These are phyloP conservation scores for Echinarachnius parma DNA, from an alignment of 53 echinoderm and acorn worm species.

Conservation along the genomic window DNA sequence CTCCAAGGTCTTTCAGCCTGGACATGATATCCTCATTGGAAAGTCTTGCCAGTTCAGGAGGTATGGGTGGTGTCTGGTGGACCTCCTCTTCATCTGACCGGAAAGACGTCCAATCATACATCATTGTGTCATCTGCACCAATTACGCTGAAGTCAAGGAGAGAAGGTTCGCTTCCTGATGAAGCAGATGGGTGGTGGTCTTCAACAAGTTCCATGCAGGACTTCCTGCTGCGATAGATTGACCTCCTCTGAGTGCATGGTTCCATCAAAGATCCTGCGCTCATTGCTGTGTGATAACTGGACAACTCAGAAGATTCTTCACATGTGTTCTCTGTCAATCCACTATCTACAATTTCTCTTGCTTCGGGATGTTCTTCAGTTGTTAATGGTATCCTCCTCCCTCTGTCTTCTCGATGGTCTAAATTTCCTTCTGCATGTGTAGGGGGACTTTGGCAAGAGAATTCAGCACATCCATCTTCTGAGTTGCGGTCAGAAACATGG, in stretches of 20 bases:
- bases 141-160: conserved; percentile 22
- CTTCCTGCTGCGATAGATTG: conserved; percentile 60
- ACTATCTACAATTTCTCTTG: too few species aligned
- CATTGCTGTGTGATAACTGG: too few species aligned
- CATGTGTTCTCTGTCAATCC: too few species aligned
- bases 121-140: conserved; percentile 55
- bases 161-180: conserved; percentile 7
- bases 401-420: too few species aligned
- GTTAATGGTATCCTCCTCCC: too few species aligned
- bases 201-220: conserved; percentile 66
- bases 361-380: too few species aligned
- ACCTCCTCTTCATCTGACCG: conserved; percentile 29
- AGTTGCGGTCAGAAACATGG: too few species aligned
- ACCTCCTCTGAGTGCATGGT: conserved; percentile 26
- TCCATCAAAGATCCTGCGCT: too few species aligned
- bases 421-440: too few species aligned
- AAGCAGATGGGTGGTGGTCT: conserved; percentile 56
- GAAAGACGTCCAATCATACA: conserved; percentile 84
- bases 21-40: conserved; percentile 48
- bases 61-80: conserved; percentile 4
- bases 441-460: too few species aligned
- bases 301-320: too few species aligned
- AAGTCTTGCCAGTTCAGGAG: conserved; percentile 47
- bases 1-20: conserved; percentile 57
- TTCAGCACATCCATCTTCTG: too few species aligned